phyloP scores from a whole-genome alignment of 2,797 vertebrate species.

The Euthynnus affinis region DNA sequence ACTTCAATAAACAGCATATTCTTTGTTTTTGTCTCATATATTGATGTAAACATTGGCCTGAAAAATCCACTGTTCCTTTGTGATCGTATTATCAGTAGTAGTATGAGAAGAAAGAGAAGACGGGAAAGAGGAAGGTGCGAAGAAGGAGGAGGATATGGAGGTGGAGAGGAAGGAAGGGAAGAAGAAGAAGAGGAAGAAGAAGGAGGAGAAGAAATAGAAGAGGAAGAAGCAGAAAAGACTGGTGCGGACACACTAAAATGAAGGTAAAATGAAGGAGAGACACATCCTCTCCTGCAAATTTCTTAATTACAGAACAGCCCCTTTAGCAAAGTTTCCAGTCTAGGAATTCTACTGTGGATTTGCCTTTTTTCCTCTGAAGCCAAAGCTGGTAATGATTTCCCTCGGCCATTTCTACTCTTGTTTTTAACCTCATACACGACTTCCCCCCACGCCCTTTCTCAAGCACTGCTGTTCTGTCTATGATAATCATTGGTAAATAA shows the following conservation, averaged over 20 bases:
- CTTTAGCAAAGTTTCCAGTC: constrained; percentile 70
- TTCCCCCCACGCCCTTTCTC: constrained; percentile 7
- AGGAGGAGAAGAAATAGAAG: not conserved
- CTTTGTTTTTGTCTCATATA: too few relatives aligned
- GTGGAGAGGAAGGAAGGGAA: too few relatives aligned
- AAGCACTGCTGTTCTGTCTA: not conserved
- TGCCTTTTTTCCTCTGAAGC: constrained; percentile 23
- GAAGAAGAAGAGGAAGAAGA: too few relatives aligned
- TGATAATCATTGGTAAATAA: constrained; percentile 45
- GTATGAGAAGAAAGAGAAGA: too few relatives aligned
- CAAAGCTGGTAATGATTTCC: constrained; percentile 69
- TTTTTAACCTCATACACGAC: constrained; percentile 48
- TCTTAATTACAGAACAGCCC: constrained; percentile 73
- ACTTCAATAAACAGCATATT: too few relatives aligned
- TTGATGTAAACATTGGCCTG: too few relatives aligned
- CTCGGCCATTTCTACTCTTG: constrained; percentile 55
- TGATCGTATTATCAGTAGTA: too few relatives aligned
- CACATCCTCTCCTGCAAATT: constrained; percentile 45
- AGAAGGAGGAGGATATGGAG: too few relatives aligned
- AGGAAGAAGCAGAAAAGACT: not conserved
- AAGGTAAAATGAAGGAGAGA: constrained; percentile 21
- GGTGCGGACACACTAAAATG: not conserved
- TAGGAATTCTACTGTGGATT: constrained; percentile 63
- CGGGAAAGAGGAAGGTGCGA: too few relatives aligned
- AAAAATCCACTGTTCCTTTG: too few relatives aligned